These are phyloP conservation scores for Tigriopus californicus DNA, from an alignment of 2,888 invertebrate genomes.

Conservation along the genomic window DNA sequence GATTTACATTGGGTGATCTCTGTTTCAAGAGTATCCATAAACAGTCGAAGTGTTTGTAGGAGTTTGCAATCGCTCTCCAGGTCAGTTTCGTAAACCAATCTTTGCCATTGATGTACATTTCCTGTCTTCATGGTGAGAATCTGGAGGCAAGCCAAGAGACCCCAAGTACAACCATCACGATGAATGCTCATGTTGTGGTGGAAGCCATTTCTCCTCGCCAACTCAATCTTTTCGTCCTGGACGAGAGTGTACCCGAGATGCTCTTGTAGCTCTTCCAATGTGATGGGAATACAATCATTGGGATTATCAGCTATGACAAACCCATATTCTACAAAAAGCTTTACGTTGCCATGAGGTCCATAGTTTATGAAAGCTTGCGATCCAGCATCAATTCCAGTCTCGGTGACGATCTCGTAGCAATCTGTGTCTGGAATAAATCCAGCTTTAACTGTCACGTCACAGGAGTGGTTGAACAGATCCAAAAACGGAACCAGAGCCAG, in stretches of 20 bases:
- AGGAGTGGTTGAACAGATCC: constrained; percentile 73
- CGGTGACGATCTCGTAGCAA: constrained; percentile 37
- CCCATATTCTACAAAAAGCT: constrained; percentile 69
- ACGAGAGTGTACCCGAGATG: no score
- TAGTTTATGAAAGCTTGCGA: constrained; percentile 72
- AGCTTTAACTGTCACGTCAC: constrained; percentile 24
- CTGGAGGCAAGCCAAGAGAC: neutral
- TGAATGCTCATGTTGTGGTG: no score
- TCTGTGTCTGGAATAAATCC: constrained; percentile 25
- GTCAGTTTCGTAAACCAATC: no score
- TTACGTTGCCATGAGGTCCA: constrained; percentile 57
- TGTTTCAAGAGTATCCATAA: no score
- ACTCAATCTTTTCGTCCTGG: no score
- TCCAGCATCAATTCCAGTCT: constrained; percentile 29
- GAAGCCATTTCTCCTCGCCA: no score
- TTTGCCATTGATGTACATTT: no score
- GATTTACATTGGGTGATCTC: no score
- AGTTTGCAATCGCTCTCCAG: no score
- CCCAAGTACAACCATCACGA: neutral
- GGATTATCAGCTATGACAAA: constrained; percentile 48
- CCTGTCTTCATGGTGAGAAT: neutral
- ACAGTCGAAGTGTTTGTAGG: no score
- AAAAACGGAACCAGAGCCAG: constrained; percentile 65
- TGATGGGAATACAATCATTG: constrained; percentile 44
- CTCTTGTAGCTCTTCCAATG: constrained; percentile 29